phyloP scores from a whole-genome alignment of 1,140 invertebrate genomes.

The Pseudomyrmex sp. region DNA sequence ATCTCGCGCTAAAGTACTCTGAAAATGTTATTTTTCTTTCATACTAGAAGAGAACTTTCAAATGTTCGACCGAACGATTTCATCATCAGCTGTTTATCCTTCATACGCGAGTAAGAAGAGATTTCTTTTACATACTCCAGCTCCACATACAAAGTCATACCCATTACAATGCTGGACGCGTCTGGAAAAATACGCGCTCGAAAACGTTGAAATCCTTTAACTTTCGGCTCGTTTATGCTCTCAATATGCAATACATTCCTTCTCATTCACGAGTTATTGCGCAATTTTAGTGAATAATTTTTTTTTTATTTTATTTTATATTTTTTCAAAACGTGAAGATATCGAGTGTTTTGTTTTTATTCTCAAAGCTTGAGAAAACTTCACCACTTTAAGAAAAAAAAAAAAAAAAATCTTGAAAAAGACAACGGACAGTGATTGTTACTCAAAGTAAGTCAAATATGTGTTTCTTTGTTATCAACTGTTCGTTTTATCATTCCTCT shows the following conservation, averaged over 20 bases:
- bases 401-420: slow-evolving; percentile 15
- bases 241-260: slow-evolving; percentile 42
- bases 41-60: background rate
- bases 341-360: background rate
- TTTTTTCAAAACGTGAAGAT: background rate
- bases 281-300: slow-evolving; percentile 13
- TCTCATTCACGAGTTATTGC: slow-evolving; percentile 6
- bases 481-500: slow-evolving; percentile 3
- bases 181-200: slow-evolving; percentile 37
- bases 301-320: slow-evolving; percentile 21
- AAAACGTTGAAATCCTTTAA: slow-evolving; percentile 29
- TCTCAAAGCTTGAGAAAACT: slow-evolving; percentile 6
- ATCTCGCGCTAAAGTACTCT: background rate
- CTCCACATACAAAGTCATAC: slow-evolving; percentile 64
- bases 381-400: background rate
- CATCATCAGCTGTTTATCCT: slow-evolving; percentile 15
- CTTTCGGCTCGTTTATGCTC: slow-evolving; percentile 25
- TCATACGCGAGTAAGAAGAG: slow-evolving; percentile 12
- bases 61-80: background rate
- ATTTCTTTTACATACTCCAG: slow-evolving; percentile 53
- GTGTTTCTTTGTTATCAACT: slow-evolving; percentile 11
- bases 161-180: slow-evolving; percentile 66
- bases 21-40: background rate
- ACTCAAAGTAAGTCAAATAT: slow-evolving; percentile 20
- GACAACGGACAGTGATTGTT: slow-evolving; percentile 12